phyloP scores from a whole-genome alignment of 2,888 invertebrate genomes.

The Polyommatus iphigenia region DNA sequence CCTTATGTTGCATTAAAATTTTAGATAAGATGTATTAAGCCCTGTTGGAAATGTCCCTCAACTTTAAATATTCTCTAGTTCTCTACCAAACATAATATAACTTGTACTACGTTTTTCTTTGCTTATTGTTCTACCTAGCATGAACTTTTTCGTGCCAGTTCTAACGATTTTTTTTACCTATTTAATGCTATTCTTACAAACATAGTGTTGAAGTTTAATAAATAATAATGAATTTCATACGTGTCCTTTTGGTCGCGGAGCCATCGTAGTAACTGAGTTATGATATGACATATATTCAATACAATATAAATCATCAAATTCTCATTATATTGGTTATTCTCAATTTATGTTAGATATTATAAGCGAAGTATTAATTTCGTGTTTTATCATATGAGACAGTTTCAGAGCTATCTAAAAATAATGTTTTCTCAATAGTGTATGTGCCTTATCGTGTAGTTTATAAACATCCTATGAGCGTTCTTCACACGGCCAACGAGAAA shows the following conservation, averaged over 20 bases:
- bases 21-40: too few relatives aligned
- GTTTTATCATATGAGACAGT: constrained; percentile 22
- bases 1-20: too few relatives aligned
- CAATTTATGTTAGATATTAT: background rate
- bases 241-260: background rate
- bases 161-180: too few relatives aligned
- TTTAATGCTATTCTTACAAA: too few relatives aligned
- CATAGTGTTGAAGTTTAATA: background rate
- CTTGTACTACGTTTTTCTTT: too few relatives aligned
- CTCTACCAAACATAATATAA: too few relatives aligned
- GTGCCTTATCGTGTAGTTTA: constrained; percentile 24
- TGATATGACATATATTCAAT: background rate
- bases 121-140: too few relatives aligned
- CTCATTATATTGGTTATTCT: background rate
- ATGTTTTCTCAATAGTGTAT: constrained; percentile 29
- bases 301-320: background rate
- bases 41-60: too few relatives aligned
- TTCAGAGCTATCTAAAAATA: constrained; percentile 25
- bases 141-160: too few relatives aligned
- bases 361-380: constrained; percentile 31
- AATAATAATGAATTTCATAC: background rate
- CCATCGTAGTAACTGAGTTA: too few relatives aligned
- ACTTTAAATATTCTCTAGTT: too few relatives aligned
- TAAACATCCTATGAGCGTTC: constrained; percentile 12
- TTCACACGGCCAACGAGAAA: background rate